Base-by-base conservation (phyloP, 2,113 vertebrate genomes). In the Pongo pygmaeus region DNA sequence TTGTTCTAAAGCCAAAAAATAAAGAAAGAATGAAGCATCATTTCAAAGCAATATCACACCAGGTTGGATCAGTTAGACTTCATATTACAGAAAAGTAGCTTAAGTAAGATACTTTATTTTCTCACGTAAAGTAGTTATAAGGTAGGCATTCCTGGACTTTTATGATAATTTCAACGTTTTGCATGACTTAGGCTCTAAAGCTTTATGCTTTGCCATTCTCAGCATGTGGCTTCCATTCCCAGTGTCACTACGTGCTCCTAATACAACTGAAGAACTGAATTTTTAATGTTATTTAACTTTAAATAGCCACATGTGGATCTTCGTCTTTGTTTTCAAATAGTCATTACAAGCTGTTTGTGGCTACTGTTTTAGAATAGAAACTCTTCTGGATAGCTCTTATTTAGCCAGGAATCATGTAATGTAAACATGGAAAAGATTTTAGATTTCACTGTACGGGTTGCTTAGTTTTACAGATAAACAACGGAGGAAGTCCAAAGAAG, bases 1-100 rank as follows among this genome's bases (percentile, higher is more conserved):
- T 74, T 96, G 32, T 81, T 3, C 22, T n/a, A 93, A 94, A 93
- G 12, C 4, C 20, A 43, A 91, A 6, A 18, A 52, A 79, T 3
- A 48, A 55, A 50, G 2, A 69, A 23, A 77, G 13, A 25, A 23
- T 38, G 10, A 74, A 61, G 20, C 27, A 75, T 84, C 30, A 94
- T 78, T 96, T 93, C 32, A 67, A 80, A 88, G 46, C 25, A 96
- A n/a, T 94, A 91, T 25, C 50, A 78, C 30, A 96, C 72, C 59
- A 48, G 32, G 75, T 72, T 64, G 27, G 38, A 91, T 69, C 91
- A 96, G 18, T 78, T 92, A 75, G 43, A 90, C 1, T 83, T 91
- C 32, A 75, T 92, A 75, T 75, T 93, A 64, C 14, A 87, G 79
- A 96, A 95, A 91, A 93, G 23, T 84, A 23, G 4, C 5, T 89